Conservation (phyloP, 1,140 invertebrate species). For the Drosophila bipectinata region DNA sequence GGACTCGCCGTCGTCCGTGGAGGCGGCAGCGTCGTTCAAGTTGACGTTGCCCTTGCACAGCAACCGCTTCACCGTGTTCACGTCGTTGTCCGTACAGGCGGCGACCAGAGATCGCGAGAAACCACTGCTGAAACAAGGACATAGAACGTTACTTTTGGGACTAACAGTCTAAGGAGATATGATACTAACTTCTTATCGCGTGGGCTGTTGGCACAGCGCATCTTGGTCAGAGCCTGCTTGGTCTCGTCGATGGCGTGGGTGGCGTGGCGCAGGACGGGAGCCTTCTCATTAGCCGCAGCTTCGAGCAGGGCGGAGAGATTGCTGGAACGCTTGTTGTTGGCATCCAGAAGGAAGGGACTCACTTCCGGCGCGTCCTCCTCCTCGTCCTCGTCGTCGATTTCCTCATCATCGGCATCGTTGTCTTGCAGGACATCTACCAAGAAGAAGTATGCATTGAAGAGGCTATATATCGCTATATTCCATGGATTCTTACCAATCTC, state of each 20-base stretch:
- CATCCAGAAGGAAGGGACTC: constrained; percentile 70
- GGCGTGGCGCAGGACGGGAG: constrained; percentile 79
- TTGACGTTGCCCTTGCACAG: constrained; percentile 94
- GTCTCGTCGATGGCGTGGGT: constrained; percentile 94
- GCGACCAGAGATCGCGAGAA: constrained; percentile 81
- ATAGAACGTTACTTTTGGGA: neutral
- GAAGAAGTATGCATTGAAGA: neutral
- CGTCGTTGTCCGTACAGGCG: constrained; percentile 96
- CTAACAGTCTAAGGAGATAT: too few relatives aligned
- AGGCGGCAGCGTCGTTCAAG: constrained; percentile 94
- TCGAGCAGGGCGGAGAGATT: constrained; percentile 76
- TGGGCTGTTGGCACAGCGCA: constrained; percentile 92
- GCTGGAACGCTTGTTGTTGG: constrained; percentile 69
- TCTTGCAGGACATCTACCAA: constrained; percentile 73
- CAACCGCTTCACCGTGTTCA: constrained; percentile 93
- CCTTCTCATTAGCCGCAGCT: constrained; percentile 88
- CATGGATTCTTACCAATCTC: constrained; percentile 58
- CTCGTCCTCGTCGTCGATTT: constrained; percentile 82
- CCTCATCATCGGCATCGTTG: constrained; percentile 80
- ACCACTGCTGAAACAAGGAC: constrained; percentile 61
- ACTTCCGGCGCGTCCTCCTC: constrained; percentile 75
- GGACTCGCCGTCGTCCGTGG: constrained; percentile 96
- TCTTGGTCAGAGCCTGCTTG: constrained; percentile 96
- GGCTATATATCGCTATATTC: neutral
- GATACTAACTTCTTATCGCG: constrained; percentile 83